Percentiles rank a stretch among this genome's conserved stretches.
Evolutionary conservation across 2,888 invertebrate species (phyloP).

Genomic region (Altica lythri): DNA sequence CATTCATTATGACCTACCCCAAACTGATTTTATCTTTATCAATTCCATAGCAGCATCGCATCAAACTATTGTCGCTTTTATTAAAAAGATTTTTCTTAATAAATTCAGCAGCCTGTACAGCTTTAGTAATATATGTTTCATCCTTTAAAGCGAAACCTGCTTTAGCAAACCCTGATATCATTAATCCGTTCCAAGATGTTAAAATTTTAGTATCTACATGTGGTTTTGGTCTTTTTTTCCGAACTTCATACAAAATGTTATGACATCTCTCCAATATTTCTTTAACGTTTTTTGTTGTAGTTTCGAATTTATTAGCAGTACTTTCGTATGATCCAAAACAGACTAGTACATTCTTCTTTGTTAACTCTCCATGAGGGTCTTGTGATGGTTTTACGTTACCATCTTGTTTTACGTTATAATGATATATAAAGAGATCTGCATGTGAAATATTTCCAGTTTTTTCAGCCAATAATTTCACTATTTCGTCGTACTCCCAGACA

Average conservation of each 20-base stretch:
- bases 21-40: constrained; percentile 62
- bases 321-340: constrained; percentile 71
- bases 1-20: constrained; percentile 55
- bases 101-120: constrained; percentile 76
- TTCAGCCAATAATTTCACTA: constrained; percentile 64
- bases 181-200: constrained; percentile 92
- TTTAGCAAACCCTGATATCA: constrained; percentile 81
- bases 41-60: constrained; percentile 81
- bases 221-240: constrained; percentile 82
- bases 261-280: constrained; percentile 68
- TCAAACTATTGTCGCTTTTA: constrained; percentile 62
- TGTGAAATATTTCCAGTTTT: constrained; percentile 58
- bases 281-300: constrained; percentile 64
- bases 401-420: constrained; percentile 73
- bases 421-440: constrained; percentile 75
- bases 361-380: constrained; percentile 89
- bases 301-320: constrained; percentile 72
- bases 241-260: constrained; percentile 69
- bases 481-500: constrained; percentile 84
- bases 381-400: constrained; percentile 80
- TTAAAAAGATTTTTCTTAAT: constrained; percentile 74
- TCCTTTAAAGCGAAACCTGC: constrained; percentile 76
- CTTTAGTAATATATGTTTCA: constrained; percentile 70
- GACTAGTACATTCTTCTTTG: constrained; percentile 84
- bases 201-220: constrained; percentile 92